These are phyloP conservation scores for Dugesia japonica DNA, from an alignment of 2,888 invertebrate species.

Conservation along the genomic window DNA sequence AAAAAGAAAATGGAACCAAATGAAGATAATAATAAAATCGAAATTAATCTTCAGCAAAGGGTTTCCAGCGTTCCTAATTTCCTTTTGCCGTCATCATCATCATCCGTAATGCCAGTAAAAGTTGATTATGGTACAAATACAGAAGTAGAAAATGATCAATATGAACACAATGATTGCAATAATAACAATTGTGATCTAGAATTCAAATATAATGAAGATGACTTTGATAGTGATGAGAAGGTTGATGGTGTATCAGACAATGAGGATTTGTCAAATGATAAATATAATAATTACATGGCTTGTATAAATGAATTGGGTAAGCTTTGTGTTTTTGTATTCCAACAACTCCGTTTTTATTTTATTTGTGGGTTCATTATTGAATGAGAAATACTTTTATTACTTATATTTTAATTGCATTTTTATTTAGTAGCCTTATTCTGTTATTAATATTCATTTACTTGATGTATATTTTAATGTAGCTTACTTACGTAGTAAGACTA, in stretches of 20 bases:
- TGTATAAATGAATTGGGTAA: background rate
- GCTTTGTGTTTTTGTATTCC: background rate
- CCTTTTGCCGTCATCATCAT: background rate
- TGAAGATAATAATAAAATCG: background rate
- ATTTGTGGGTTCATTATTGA: too few species aligned
- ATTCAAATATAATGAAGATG: background rate
- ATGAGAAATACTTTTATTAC: too few species aligned
- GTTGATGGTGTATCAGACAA: background rate
- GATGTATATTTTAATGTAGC: too few species aligned
- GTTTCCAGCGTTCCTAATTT: background rate
- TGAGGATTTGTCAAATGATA: background rate
- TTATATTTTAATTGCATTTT: too few species aligned
- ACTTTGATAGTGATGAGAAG: background rate
- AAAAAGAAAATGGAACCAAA: conserved; percentile 6
- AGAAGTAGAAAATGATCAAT: background rate
- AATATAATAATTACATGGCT: background rate
- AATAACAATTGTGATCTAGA: background rate
- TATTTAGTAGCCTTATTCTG: too few species aligned
- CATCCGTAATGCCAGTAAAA: background rate
- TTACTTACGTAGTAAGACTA: too few species aligned
- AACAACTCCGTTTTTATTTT: too few species aligned
- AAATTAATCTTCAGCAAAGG: background rate
- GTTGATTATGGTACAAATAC: background rate
- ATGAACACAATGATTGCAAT: background rate
- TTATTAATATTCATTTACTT: too few species aligned